A percentile compares a stretch with the other conserved stretches of the same genome.
These are phyloP conservation scores for Hoplodrina blanda DNA, from an alignment of 2,888 invertebrate genomes.

Conservation along the genomic window DNA sequence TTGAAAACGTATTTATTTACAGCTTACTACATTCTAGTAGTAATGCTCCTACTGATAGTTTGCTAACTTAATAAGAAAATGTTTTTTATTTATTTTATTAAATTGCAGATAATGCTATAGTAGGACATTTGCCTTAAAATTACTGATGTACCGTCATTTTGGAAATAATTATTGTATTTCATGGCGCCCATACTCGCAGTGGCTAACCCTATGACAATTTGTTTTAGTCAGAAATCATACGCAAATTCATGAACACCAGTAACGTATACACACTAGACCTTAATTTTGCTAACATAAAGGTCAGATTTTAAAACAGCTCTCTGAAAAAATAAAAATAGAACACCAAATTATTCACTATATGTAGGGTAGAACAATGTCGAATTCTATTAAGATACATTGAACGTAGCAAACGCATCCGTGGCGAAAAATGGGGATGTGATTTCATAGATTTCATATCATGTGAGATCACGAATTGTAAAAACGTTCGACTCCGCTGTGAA, in stretches of 20 bases:
- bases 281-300: neutral
- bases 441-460: constrained; percentile 28
- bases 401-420: neutral
- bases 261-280: neutral
- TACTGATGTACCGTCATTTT: too few species aligned
- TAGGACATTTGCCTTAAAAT: too few species aligned
- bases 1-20: neutral
- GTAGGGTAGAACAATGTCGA: neutral
- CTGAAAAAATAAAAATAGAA: neutral
- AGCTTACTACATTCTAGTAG: too few species aligned
- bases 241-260: too few species aligned
- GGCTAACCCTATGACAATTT: too few species aligned
- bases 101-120: too few species aligned
- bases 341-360: neutral
- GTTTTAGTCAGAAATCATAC: too few species aligned
- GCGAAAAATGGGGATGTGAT: constrained; percentile 15
- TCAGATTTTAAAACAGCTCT: neutral
- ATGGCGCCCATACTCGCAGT: too few species aligned
- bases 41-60: too few species aligned
- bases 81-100: too few species aligned
- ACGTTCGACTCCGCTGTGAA: constrained; percentile 25
- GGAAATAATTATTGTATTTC: too few species aligned
- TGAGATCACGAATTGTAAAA: constrained; percentile 44
- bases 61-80: too few species aligned
- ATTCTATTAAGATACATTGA: neutral